Base-by-base conservation (phyloP, 2,797 vertebrate genomes). In the Cetoscarus ocellatus region DNA sequence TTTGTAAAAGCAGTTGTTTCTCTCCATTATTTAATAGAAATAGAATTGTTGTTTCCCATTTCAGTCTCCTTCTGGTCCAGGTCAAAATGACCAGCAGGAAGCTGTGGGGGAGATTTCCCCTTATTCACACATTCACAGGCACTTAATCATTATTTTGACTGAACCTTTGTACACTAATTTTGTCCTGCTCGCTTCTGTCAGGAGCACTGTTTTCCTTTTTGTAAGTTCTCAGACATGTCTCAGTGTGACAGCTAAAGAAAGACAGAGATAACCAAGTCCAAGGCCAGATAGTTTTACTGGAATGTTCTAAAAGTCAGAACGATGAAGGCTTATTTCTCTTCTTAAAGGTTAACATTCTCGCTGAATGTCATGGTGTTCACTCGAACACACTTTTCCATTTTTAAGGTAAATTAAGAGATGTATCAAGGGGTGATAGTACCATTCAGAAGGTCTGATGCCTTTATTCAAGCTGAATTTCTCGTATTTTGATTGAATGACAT, bases 221-320 rank as follows among this genome's bases (percentile, higher is more conserved):
- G 57, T 18, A 34, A 42, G 58, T 64, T 82, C 67, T 54, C 36
- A 35, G 18, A 62, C 58, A 52, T 40, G 62, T 76, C 61, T 79
- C 67, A 53, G 36, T 39, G 56, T 34, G 27, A 70, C 38, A 6
- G 70, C 70, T 63, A 61, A 73, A 70, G 48, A 61, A 77, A 73
- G 43, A 14, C 11, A 34, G 60, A 64, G 74, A 86, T 85, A 80
- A 82, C 44, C 48, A 55, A 38, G 51, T 77, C 17, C 78, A 73
- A 83, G 75, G 82, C 59, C 64, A 77, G 70, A 88, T 77, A 57
- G 14, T 58, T 74, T 68, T 9, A 13, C 17, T 81, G 75, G 67
- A 83, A 84, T 88, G 73, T 84, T 80, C 65, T 48, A 10, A 2
- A 65, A 69, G 57, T 13, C 73, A 55, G 48, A 62, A 12, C 51